phyloP scores from a whole-genome alignment of 1,140 invertebrate species.

The Drosophila guanche region DNA sequence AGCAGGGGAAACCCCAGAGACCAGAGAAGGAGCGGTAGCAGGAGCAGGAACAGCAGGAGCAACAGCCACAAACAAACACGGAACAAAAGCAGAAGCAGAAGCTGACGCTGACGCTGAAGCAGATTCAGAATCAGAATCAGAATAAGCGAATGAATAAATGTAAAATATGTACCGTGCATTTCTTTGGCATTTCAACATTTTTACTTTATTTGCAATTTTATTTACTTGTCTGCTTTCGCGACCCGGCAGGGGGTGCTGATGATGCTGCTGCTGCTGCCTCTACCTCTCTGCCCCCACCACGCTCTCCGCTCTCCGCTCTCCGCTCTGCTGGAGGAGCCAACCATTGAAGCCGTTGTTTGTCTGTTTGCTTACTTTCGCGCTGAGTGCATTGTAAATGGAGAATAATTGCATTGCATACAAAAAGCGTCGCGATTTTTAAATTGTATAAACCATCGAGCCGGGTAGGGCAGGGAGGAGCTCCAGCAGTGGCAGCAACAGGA shows the following conservation, averaged over 20 bases:
- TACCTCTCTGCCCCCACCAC: constrained; percentile 5
- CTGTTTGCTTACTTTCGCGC: constrained; percentile 55
- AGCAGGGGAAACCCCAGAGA: too few species aligned
- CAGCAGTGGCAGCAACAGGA: constrained; percentile 6
- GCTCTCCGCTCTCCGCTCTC: neutral
- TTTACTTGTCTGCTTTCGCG: constrained; percentile 69
- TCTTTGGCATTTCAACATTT: constrained; percentile 80
- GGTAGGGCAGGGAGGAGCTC: constrained; percentile 2
- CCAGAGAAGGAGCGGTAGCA: constrained; percentile 20
- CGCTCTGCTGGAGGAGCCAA: constrained; percentile 5
- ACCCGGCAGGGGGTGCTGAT: neutral
- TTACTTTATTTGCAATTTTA: constrained; percentile 79
- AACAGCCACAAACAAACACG: constrained; percentile 4
- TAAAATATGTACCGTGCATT: constrained; percentile 80
- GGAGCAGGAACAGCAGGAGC: constrained; percentile 8
- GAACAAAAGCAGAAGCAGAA: constrained; percentile 11
- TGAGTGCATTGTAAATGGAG: constrained; percentile 80
- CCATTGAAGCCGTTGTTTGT: constrained; percentile 55
- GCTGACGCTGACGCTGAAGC: constrained; percentile 22
- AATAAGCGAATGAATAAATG: constrained; percentile 76
- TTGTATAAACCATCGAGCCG: constrained; percentile 55
- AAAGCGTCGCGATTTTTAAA: constrained; percentile 67
- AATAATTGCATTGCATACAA: constrained; percentile 75
- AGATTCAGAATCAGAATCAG: constrained; percentile 45
- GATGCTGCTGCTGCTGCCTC: neutral